These are phyloP conservation scores for Recurvirostra avosetta DNA, from an alignment of 2,113 vertebrate species.

Conservation along the genomic window DNA sequence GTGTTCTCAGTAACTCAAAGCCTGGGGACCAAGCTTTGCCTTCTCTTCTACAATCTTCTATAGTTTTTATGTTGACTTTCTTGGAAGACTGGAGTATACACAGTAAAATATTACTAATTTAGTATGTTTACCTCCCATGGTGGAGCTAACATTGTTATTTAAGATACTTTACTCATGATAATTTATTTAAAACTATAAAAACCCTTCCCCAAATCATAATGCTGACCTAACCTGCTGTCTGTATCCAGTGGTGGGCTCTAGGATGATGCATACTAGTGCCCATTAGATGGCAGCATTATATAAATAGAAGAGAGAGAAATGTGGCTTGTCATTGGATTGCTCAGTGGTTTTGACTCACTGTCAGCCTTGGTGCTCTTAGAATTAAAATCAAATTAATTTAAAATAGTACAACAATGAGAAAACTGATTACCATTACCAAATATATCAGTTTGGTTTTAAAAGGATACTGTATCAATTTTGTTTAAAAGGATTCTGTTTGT, in stretches of 20 bases:
- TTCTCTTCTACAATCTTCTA: background rate
- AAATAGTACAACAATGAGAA: background rate
- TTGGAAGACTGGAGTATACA: background rate
- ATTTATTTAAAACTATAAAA: background rate
- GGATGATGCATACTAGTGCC: background rate
- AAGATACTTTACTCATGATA: background rate
- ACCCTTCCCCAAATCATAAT: background rate
- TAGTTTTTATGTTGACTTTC: background rate
- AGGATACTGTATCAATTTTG: background rate
- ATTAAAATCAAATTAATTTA: background rate
- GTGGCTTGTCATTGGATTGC: background rate
- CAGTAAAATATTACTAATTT: background rate
- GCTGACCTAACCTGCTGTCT: background rate
- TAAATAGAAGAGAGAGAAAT: background rate
- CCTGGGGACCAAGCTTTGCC: background rate
- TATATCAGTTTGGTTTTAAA: background rate
- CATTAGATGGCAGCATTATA: conserved; percentile 41
- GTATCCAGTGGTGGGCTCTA: background rate
- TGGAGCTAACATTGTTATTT: background rate
- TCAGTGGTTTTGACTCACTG: background rate
- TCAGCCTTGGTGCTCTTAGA: background rate
- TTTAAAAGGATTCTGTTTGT: background rate
- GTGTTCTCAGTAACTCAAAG: background rate
- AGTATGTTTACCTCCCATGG: background rate
- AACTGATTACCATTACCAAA: background rate